phyloP scores from a whole-genome alignment of 1,140 invertebrate species.

The Diorhabda elongata region DNA sequence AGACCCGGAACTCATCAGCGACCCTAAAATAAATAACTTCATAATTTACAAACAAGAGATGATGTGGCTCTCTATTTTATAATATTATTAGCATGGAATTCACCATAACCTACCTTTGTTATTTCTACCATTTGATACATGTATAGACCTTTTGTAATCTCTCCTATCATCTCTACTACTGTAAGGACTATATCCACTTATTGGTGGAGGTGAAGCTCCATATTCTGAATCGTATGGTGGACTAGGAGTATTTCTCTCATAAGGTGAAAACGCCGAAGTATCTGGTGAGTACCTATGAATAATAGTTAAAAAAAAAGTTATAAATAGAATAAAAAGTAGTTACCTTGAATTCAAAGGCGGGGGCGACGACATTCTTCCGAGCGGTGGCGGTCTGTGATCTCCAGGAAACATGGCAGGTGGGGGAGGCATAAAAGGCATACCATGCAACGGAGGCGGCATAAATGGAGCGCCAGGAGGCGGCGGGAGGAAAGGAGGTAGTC shows the following conservation, averaged over 20 bases:
- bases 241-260: slow-evolving; percentile 41
- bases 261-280: slow-evolving; percentile 39
- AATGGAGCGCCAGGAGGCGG: slow-evolving; percentile 40
- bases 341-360: slow-evolving; percentile 44
- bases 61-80: too few relatives aligned
- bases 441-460: slow-evolving; percentile 45
- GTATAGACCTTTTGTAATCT: slow-evolving; percentile 33
- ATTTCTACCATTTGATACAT: slow-evolving; percentile 32
- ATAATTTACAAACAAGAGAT: background rate
- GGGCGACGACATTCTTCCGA: slow-evolving; percentile 62
- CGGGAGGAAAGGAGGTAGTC: slow-evolving; percentile 45
- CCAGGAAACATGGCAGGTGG: slow-evolving; percentile 49
- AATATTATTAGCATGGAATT: too few relatives aligned
- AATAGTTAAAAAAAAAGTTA: background rate
- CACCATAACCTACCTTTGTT: slow-evolving; percentile 28
- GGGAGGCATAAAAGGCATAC: slow-evolving; percentile 43
- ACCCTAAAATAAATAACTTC: slow-evolving; percentile 25
- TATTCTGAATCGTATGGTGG: slow-evolving; percentile 44
- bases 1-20: slow-evolving; percentile 39
- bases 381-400: slow-evolving; percentile 57
- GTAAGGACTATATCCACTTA: slow-evolving; percentile 38
- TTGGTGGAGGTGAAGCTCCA: slow-evolving; percentile 34
- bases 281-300: slow-evolving; percentile 35
- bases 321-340: background rate
- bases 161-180: slow-evolving; percentile 36